Evolutionary conservation across 2,888 invertebrate species (phyloP), one percentile per base, ranked within the genome.

Genomic region (Cosmopolites sordidus): DNA sequence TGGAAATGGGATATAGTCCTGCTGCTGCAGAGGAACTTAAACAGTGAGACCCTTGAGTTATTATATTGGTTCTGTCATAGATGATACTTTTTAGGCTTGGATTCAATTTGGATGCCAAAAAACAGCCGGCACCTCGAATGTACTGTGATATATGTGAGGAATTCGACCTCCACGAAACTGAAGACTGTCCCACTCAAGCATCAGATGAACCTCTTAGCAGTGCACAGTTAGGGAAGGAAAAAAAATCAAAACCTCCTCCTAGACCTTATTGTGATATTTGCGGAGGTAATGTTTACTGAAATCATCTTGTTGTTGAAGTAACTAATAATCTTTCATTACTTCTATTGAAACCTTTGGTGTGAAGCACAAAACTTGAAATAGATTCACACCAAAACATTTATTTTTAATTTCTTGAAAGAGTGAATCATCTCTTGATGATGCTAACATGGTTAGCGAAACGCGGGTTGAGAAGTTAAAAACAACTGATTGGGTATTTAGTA

Each of bases 91-190:
- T 15, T 57, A 71, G 71, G 42, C 58, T 71, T 48, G 68, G 69
- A 16, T 60, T 63, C 42, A 62, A 58, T 16, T 5, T 58, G 6
- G 57, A 58, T 17, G 17, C 29, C 30, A 43, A 48, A 16, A 63
- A 56, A 37, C 62, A 62, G 60, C 48, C 58, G 12, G 83, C 92
- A 1, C 92, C 92, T 38, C 85, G 97, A 16, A 75, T 89, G 68
- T 97, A 92, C 79, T 98, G 97, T 80, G 97, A 98, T 79, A 97
- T 96, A 66, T 98, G 97, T 75, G 97, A 97, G 77, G 82, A 85
- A 72, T 98, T 97, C 77, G 97, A 98, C 77, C 79, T 86, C 51
- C 98, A 98, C 72, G 96, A 98, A 73, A 98, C 97, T 0, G 97
- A 97, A 73, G 97, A 98, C 70, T 98, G 97, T 71, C 95, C 96